Conservation (phyloP, 2,888 invertebrate species). For the Sabellastarte sp. region DNA sequence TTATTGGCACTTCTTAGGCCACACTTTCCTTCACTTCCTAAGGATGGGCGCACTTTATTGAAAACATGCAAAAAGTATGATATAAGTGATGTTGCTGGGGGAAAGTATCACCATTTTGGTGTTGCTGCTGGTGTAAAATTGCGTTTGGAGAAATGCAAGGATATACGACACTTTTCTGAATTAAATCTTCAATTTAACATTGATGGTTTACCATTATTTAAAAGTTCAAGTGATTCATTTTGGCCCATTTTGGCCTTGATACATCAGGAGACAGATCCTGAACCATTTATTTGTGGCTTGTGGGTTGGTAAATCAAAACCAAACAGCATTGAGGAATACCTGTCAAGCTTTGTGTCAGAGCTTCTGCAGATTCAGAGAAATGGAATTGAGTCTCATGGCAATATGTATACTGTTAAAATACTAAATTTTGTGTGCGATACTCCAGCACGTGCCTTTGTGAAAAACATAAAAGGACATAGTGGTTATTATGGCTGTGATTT, state of each 20-base stretch:
- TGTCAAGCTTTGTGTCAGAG: slow-evolving; percentile 1
- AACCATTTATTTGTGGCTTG: slow-evolving; percentile 11
- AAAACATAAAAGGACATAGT: slow-evolving; percentile 8
- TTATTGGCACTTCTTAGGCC: slow-evolving; percentile 10
- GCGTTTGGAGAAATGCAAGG: background rate
- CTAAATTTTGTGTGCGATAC: slow-evolving; percentile 6
- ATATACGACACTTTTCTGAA: background rate
- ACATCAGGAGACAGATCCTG: background rate
- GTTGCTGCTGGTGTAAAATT: slow-evolving; percentile 1
- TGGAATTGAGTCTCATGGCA: slow-evolving; percentile 1
- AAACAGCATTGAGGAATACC: slow-evolving; percentile 4
- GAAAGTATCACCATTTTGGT: slow-evolving; percentile 13
- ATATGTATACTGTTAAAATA: too few relatives aligned
- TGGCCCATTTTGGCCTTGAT: slow-evolving; percentile 12
- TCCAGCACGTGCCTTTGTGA: slow-evolving; percentile 10
- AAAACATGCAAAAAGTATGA: background rate
- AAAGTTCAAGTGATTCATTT: slow-evolving; percentile 6
- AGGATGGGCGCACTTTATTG: slow-evolving; percentile 3
- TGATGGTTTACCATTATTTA: slow-evolving; percentile 15
- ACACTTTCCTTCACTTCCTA: slow-evolving; percentile 6
- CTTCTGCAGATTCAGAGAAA: background rate
- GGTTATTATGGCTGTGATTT: slow-evolving; percentile 4
- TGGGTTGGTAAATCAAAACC: slow-evolving; percentile 10
- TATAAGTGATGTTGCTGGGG: slow-evolving; percentile 9
- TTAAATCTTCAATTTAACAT: slow-evolving; percentile 9